Percentiles rank a stretch among this genome's conserved stretches.
Evolutionary conservation across 1,140 invertebrate species (phyloP).

Genomic region (Eurosta solidaginis): DNA sequence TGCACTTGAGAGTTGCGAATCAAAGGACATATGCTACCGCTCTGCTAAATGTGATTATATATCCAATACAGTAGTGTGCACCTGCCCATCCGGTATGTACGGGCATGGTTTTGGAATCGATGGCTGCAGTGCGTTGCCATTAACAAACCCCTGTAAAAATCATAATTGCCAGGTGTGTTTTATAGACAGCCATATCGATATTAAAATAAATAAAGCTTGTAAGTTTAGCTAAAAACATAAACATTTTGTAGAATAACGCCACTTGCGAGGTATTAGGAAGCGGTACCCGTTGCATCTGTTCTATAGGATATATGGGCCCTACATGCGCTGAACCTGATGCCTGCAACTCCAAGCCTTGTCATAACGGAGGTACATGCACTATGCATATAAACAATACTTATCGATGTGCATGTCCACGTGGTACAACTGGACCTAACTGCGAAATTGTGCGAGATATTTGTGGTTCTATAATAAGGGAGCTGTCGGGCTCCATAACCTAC

Average conservation of each 20-base stretch:
- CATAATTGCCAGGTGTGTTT: slow-evolving; percentile 46
- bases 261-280: slow-evolving; percentile 66
- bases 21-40: slow-evolving; percentile 56
- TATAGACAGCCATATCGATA: too few relatives aligned
- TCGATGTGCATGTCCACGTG: slow-evolving; percentile 60
- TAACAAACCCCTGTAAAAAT: slow-evolving; percentile 42
- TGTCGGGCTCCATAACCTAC: slow-evolving; percentile 38
- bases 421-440: slow-evolving; percentile 60
- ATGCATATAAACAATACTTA: slow-evolving; percentile 56
- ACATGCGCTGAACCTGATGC: slow-evolving; percentile 64
- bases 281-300: slow-evolving; percentile 67
- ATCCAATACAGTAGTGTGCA: slow-evolving; percentile 69
- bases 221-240: not conserved
- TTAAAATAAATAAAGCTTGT: not conserved
- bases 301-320: slow-evolving; percentile 47
- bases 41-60: slow-evolving; percentile 78
- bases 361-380: slow-evolving; percentile 74
- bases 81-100: slow-evolving; percentile 74
- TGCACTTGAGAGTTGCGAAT: slow-evolving; percentile 43
- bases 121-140: slow-evolving; percentile 43
- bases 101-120: slow-evolving; percentile 65
- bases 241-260: slow-evolving; percentile 67
- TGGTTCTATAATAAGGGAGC: slow-evolving; percentile 63
- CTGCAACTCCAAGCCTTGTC: slow-evolving; percentile 75
- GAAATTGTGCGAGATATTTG: slow-evolving; percentile 42